phyloP scores from a whole-genome alignment of 2,888 invertebrate genomes.

The Geophilus truncorum region DNA sequence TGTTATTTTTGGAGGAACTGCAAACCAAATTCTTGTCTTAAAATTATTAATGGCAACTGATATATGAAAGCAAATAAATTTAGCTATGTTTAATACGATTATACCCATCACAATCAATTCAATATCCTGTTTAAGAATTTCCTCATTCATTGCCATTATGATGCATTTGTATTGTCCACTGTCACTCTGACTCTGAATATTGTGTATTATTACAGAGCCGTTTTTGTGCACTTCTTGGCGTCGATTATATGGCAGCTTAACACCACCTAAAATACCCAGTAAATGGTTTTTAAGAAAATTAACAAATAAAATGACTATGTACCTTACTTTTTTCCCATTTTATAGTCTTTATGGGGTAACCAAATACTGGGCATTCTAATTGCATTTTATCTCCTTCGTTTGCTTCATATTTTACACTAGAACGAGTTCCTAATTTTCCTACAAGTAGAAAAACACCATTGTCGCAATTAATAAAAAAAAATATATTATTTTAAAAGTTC shows the following conservation, averaged over 20 bases:
- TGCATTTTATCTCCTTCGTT: background rate
- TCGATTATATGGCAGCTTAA: background rate
- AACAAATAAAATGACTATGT: background rate
- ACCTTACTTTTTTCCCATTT: background rate
- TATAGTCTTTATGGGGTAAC: background rate
- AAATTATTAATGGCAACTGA: background rate
- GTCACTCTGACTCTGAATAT: background rate
- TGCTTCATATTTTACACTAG: background rate
- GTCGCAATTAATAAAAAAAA: background rate
- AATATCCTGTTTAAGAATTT: background rate
- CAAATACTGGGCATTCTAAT: background rate
- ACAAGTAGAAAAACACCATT: background rate
- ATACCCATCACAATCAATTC: slow-evolving; percentile 3
- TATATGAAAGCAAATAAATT: background rate
- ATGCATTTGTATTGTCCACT: slow-evolving; percentile 3
- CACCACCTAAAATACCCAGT: background rate
- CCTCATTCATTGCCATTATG: background rate
- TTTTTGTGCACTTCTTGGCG: background rate
- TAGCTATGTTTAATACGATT: background rate
- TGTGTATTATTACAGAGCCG: background rate
- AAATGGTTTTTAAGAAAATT: background rate
- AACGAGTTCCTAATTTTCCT: background rate
- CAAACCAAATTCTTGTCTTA: background rate
- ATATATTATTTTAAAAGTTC: background rate
- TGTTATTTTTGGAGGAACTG: slow-evolving; percentile 10